Percentiles rank a stretch among this genome's conserved stretches.
Conservation (phyloP, 1,140 invertebrate genomes). For the Drosophila azteca region DNA sequence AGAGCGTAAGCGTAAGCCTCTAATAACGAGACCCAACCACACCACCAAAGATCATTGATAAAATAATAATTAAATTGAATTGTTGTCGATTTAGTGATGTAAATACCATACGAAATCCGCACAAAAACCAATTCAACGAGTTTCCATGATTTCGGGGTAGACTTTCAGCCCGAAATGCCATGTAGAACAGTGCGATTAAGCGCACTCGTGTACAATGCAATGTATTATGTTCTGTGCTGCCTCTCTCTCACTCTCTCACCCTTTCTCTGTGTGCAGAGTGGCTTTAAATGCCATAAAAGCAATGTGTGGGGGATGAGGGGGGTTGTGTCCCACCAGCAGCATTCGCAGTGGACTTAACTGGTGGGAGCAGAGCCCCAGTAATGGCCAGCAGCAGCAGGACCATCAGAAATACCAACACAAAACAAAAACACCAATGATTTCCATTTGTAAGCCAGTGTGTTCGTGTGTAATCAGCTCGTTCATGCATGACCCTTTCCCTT, state of each 20-base stretch:
- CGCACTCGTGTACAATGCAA: slow-evolving; percentile 32
- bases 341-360: slow-evolving; percentile 14
- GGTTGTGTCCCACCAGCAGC: background rate
- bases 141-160: background rate
- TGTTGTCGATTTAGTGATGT: too few relatives aligned
- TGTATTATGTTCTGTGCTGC: slow-evolving; percentile 29
- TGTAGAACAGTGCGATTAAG: slow-evolving; percentile 18
- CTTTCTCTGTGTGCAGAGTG: slow-evolving; percentile 28
- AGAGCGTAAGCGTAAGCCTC: too few relatives aligned
- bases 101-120: too few relatives aligned
- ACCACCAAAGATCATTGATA: too few relatives aligned
- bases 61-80: too few relatives aligned
- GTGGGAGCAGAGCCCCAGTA: slow-evolving; percentile 16
- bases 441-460: slow-evolving; percentile 37
- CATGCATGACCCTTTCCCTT: slow-evolving; percentile 47
- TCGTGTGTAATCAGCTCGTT: slow-evolving; percentile 55
- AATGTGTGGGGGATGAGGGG: slow-evolving; percentile 4
- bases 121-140: too few relatives aligned
- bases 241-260: too few relatives aligned
- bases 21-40: too few relatives aligned
- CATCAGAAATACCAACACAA: slow-evolving; percentile 33
- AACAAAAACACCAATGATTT: slow-evolving; percentile 17
- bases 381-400: background rate
- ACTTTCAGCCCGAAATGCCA: background rate
- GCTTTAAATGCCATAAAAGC: slow-evolving; percentile 61